Base-by-base conservation (phyloP, 1,140 invertebrate genomes). In the Saxidomus purpurata region DNA sequence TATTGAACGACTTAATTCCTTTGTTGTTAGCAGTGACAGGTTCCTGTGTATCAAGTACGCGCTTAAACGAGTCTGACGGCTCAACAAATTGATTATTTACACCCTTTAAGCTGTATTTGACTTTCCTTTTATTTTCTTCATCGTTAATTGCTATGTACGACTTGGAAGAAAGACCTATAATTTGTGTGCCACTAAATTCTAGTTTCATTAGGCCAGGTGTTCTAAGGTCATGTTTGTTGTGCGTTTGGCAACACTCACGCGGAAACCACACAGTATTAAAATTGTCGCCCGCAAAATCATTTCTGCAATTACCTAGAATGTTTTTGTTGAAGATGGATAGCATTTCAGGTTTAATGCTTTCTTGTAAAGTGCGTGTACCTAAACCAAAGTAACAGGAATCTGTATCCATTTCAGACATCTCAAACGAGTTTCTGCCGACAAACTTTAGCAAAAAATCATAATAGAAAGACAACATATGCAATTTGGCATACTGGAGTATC, bases 391-490 rank as follows among this genome's bases (percentile, higher is more conserved):
- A 76, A 43, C 38, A 76, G 9, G 38, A 76, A 43, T 76, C 71
- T 17, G 71, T 76, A 31, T 76, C 71, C 71, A 76, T 76, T 43
- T 76, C 71, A 6, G 31, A 9, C 25, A 76, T 28, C 25, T 76
- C 71, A 76, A 76, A 76, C 11, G 3, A 8, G 40, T 38, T 22
- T 43, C 38, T 40, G 4, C 31, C 38, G 9, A 43, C 11, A 43
- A 31, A 76, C n/a, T n/a, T 76, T 31, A 43, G 36, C 43, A 76
- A 43, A 76, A 76, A 76, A 31, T 76, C 71, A 25, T 76, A 76
- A 76, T 76, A 43, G 43, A 76, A 76, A 3, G 38, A 76, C 2
- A 71, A 25, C 13, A 71, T 31, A 34, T 71, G 28, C 22, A 71
- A 22, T 71, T 71, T 71, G 3, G 67, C 71, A 36, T 76, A 76